A percentile compares a stretch with the other conserved stretches of the same genome.
Conservation (phyloP, 2,113 vertebrate genomes). For the Hippopotamus amphibius region DNA sequence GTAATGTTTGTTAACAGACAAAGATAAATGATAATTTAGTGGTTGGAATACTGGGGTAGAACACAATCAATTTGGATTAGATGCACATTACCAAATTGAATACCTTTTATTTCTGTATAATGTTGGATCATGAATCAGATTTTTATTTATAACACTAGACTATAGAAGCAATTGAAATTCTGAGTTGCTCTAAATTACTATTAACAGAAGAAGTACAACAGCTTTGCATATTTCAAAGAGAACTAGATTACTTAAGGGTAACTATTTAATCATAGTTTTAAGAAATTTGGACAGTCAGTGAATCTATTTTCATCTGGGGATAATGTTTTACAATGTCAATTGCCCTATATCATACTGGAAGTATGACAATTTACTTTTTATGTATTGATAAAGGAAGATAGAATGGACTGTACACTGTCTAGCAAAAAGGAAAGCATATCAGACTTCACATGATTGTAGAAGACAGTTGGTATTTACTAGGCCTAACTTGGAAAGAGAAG, state of each 20-base stretch:
- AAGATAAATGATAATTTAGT: constrained; percentile 79
- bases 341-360: constrained; percentile 77
- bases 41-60: constrained; percentile 62
- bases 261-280: constrained; percentile 76
- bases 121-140: constrained; percentile 81
- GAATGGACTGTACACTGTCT: constrained; percentile 74
- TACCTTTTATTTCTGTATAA: constrained; percentile 83
- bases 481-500: constrained; percentile 69
- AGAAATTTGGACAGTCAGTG: constrained; percentile 76
- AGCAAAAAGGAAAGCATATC: constrained; percentile 78
- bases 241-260: constrained; percentile 75
- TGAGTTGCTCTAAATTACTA: constrained; percentile 72
- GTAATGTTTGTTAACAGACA: constrained; percentile 79
- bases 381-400: constrained; percentile 78
- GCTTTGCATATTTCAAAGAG: constrained; percentile 73
- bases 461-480: constrained; percentile 71
- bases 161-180: constrained; percentile 74
- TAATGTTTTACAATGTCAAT: constrained; percentile 71
- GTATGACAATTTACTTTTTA: constrained; percentile 81
- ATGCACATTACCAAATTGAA: constrained; percentile 84
- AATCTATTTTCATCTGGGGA: constrained; percentile 82
- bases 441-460: constrained; percentile 73
- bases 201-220: constrained; percentile 69
- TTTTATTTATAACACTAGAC: constrained; percentile 82
- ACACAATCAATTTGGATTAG: constrained; percentile 83